phyloP scores from a whole-genome alignment of 2,888 invertebrate species.

The Acanthacorydalis orientalis region DNA sequence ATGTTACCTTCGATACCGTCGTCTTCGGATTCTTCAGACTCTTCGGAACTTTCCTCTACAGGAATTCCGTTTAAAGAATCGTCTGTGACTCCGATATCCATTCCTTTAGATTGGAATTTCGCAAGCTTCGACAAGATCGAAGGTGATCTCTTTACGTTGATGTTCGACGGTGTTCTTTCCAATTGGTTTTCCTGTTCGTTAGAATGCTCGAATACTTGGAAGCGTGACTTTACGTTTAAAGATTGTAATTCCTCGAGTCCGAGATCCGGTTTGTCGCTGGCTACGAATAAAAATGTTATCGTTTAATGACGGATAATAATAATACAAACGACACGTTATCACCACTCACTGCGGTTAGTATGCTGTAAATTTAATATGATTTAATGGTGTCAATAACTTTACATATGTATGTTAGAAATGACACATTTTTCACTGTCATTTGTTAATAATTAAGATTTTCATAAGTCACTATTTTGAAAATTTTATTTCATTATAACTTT shows the following conservation, averaged over 20 bases:
- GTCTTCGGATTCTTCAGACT: slow-evolving; percentile 43
- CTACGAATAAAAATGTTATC: slow-evolving; percentile 26
- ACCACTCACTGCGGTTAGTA: too few species aligned
- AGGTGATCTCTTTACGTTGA: slow-evolving; percentile 47
- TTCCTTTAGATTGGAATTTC: slow-evolving; percentile 68
- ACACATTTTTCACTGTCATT: too few species aligned
- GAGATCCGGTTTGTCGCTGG: slow-evolving; percentile 72
- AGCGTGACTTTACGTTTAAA: slow-evolving; percentile 69
- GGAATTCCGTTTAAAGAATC: slow-evolving; percentile 59
- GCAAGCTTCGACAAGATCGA: slow-evolving; percentile 67
- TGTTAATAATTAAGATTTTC: too few species aligned
- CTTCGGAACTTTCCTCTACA: slow-evolving; percentile 51
- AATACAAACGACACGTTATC: too few species aligned
- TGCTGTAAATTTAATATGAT: too few species aligned
- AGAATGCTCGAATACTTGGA: slow-evolving; percentile 63
- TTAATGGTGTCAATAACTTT: too few species aligned
- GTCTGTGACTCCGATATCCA: slow-evolving; percentile 63
- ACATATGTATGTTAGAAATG: too few species aligned
- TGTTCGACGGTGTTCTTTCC: slow-evolving; percentile 30
- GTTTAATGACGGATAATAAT: too few species aligned
- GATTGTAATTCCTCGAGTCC: slow-evolving; percentile 68
- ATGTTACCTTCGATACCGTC: slow-evolving; percentile 27
- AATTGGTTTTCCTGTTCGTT: slow-evolving; percentile 23
- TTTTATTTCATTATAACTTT: too few species aligned
- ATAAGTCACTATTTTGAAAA: too few species aligned